Evolutionary conservation across 2,797 vertebrate species (phyloP).

Genomic region (Micrastur ruficollis): DNA sequence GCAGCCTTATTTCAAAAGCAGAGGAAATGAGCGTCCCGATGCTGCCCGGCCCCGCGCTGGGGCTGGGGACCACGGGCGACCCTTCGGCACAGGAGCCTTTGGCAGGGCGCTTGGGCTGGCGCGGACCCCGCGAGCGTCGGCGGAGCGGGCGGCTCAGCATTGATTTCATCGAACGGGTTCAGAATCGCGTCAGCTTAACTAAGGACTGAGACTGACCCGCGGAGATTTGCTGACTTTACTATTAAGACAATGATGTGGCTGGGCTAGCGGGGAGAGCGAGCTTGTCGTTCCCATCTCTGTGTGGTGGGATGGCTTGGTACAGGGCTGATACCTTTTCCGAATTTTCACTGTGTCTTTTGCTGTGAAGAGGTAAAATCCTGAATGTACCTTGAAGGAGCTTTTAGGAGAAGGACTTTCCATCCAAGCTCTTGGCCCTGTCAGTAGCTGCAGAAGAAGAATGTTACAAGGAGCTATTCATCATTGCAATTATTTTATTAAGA

Average conservation of each 20-base stretch:
- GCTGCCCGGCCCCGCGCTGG: rapidly evolving
- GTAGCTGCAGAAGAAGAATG: conserved; percentile 30
- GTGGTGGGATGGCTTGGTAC: not conserved
- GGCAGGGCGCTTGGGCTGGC: not conserved
- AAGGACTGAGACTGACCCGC: not conserved
- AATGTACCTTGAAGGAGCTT: not conserved
- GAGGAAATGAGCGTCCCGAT: rapidly evolving
- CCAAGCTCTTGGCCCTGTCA: not conserved
- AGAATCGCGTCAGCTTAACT: not conserved
- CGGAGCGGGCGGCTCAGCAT: not conserved
- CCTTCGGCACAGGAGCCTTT: not conserved
- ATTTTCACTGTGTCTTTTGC: not conserved
- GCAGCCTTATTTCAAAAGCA: not conserved
- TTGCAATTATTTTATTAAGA: conserved; percentile 64
- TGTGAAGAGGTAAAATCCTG: not conserved
- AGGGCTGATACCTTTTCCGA: not conserved
- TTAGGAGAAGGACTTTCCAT: not conserved
- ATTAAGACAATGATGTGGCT: not conserved
- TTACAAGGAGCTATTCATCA: conserved; percentile 59
- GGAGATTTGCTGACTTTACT: not conserved
- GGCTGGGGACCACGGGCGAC: rapidly evolving
- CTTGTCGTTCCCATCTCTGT: rapidly evolving
- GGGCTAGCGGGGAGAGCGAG: not conserved
- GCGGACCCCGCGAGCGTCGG: rapidly evolving
- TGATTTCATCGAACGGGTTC: not conserved